Evolutionary conservation across 2,888 invertebrate genomes (phyloP).

Genomic region (Pogonocherus hispidulus): DNA sequence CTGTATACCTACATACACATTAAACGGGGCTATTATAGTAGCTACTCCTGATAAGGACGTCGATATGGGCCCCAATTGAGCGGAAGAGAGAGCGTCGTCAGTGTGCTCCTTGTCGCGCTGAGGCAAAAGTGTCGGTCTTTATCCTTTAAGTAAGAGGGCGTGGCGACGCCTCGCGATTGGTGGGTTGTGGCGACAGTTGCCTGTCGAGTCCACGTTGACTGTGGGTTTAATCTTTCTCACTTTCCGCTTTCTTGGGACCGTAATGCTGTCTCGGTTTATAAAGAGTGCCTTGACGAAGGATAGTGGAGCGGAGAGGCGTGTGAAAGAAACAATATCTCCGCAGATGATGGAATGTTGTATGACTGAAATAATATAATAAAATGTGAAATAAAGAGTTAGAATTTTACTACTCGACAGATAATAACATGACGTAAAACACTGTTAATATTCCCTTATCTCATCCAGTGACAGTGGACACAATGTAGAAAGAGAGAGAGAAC

Average conservation of each 20-base stretch:
- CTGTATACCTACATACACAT: constrained; percentile 64
- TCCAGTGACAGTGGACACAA: no score
- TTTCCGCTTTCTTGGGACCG: constrained; percentile 58
- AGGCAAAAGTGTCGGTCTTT: constrained; percentile 66
- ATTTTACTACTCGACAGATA: no score
- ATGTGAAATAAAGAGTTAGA: no score
- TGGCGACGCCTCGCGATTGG: constrained; percentile 57
- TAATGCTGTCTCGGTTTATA: constrained; percentile 61
- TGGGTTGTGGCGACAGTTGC: constrained; percentile 52
- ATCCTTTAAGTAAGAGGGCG: constrained; percentile 68
- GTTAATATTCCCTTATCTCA: no score
- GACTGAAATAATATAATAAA: no score
- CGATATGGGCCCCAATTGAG: constrained; percentile 55
- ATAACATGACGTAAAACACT: no score
- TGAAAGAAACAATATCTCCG: no score
- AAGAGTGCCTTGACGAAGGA: constrained; percentile 48
- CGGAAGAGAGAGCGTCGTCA: constrained; percentile 52
- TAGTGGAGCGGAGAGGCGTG: constrained; percentile 16
- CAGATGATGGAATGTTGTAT: no score
- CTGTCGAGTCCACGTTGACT: constrained; percentile 65
- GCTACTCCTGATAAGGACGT: constrained; percentile 66
- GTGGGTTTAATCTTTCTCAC: constrained; percentile 59
- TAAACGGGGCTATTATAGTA: constrained; percentile 67
- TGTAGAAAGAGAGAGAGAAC: no score
- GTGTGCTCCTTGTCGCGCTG: constrained; percentile 63